phyloP scores from a whole-genome alignment of 2,888 invertebrate species.

The Eristalinus aeneus region DNA sequence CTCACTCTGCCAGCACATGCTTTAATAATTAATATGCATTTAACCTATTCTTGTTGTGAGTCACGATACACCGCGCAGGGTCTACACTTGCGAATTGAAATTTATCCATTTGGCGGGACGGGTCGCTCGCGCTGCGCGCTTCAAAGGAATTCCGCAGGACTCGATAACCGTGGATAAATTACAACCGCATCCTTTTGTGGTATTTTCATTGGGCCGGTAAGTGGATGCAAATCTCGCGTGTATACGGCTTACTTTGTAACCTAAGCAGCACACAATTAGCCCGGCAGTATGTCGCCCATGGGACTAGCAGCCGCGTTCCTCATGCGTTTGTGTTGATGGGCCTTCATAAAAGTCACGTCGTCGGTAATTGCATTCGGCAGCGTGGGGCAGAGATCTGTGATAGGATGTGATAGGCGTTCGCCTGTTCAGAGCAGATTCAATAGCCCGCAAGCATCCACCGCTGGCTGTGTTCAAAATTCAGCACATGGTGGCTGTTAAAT shows the following conservation, averaged over 20 bases:
- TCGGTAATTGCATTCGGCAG: not conserved
- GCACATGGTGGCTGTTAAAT: not conserved
- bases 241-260: not conserved
- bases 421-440: not conserved
- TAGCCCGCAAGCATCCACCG: not conserved
- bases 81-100: conserved; percentile 7
- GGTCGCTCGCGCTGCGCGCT: not conserved
- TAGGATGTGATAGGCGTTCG: not conserved
- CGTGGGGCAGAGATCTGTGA: not conserved
- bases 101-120: not conserved
- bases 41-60: conserved; percentile 58
- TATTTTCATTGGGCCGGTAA: not conserved
- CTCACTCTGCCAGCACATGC: conserved; percentile 52
- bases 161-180: not conserved
- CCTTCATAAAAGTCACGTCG: not conserved
- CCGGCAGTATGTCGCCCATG: not conserved
- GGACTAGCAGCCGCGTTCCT: not conserved
- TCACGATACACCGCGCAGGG: conserved; percentile 33
- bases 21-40: conserved; percentile 68
- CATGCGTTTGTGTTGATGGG: not conserved
- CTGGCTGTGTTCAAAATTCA: not conserved
- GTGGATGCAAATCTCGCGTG: not conserved
- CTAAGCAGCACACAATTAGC: not conserved
- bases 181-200: not conserved
- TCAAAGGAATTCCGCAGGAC: not conserved